Base-by-base conservation (phyloP, 2,888 invertebrate species). In the Erebia aethiops region DNA sequence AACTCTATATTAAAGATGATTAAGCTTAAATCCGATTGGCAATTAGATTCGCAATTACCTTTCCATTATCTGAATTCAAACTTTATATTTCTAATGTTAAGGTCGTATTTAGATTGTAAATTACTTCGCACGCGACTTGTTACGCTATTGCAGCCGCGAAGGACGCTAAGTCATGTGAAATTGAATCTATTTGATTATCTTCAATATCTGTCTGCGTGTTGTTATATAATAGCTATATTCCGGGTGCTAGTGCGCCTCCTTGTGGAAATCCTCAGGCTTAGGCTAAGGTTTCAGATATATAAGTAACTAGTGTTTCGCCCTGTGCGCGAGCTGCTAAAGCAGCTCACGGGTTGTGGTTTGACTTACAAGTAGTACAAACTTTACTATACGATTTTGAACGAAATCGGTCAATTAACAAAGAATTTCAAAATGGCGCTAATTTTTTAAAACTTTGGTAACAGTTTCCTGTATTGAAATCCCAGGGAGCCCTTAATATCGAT, bases 161-260 rank as follows among this genome's bases (percentile, higher is more conserved):
- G 87, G 88, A 86, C 87, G 79, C 73, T 64, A 64, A 70, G 77
- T 81, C 82, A 83, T 85, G 82, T 87, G 84, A 85, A 87, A 87
- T 87, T 86, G 84, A 84, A 84, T 85, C 82, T 75, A 78, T 71
- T 73, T 71, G 61, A 67, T 74, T 72, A 72, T 74, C 46, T 69
- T 65, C 65, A 72, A 71, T 71, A 65, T 71, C 21, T 71, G 62
- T 68, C 60, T 62, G 58, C 43, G 26, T 35, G 35, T 18, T 57
- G 69, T 72, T 70, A 52, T 72, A 64, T 72, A 66, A 66, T 54
- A 57, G 51, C 11, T 65, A 70, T 21, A 71, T 56, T 70, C 61
- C 57, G 51, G 74, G 70, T 57, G 21, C 65, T 8, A 66, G 18
- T 60, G 21, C 7, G 61, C 26, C 41, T 41, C 70, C 73, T 16